Evolutionary conservation across 2,888 invertebrate genomes (phyloP).

Genomic region (Catocala nupta): DNA sequence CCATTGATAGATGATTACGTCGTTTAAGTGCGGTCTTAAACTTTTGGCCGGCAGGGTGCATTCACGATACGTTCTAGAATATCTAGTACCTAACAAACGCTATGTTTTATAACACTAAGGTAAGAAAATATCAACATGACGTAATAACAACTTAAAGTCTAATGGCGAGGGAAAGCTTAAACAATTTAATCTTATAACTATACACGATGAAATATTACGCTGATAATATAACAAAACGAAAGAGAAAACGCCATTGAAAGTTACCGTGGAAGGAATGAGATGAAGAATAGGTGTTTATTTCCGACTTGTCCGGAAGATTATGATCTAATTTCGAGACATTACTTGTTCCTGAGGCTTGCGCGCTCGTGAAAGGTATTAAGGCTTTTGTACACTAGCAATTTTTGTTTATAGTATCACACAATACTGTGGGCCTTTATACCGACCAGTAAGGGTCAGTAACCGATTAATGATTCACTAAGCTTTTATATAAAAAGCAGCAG

Average conservation of each 20-base stretch:
- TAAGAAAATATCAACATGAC: slow-evolving; percentile 26
- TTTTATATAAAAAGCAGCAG: no score
- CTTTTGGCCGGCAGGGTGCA: no score
- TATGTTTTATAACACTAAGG: slow-evolving; percentile 10
- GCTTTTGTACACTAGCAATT: slow-evolving; percentile 1
- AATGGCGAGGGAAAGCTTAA: slow-evolving; percentile 45
- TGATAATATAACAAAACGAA: slow-evolving; percentile 42
- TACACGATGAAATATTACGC: slow-evolving; percentile 42
- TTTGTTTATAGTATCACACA: neutral
- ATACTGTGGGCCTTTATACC: no score
- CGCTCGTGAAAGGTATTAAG: slow-evolving; percentile 68
- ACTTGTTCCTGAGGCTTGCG: slow-evolving; percentile 48
- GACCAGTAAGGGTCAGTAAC: no score
- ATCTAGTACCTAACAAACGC: slow-evolving; percentile 2
- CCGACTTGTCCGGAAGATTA: slow-evolving; percentile 71
- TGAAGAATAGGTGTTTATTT: slow-evolving; percentile 54
- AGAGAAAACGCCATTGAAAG: slow-evolving; percentile 51
- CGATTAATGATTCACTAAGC: no score
- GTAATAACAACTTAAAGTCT: slow-evolving; percentile 26
- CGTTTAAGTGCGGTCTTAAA: no score
- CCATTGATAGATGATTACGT: no score
- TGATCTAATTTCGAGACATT: slow-evolving; percentile 72
- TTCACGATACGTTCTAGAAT: neutral
- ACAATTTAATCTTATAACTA: slow-evolving; percentile 36
- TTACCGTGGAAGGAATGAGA: slow-evolving; percentile 54